Evolutionary conservation across 2,797 vertebrate genomes (phyloP), one percentile per base, ranked within the genome.

Genomic region (Carapus acus): DNA sequence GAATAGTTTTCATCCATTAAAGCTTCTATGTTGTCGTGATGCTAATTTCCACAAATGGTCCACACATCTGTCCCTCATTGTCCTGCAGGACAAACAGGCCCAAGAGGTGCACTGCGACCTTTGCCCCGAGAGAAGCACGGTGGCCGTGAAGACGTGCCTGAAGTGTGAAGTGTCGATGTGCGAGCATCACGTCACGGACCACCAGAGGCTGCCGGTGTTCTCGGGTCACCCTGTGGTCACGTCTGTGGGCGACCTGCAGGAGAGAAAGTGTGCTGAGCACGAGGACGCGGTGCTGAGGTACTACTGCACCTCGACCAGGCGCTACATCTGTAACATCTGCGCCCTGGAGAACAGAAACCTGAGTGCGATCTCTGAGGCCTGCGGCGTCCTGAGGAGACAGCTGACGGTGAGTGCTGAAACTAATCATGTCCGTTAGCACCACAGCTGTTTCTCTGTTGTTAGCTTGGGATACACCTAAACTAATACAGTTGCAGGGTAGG

Each of bases 101-200:
- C 54, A 54, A 40, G 23, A 2, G 2, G 80, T 83, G 22, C 58
- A 59, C 70, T 85, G 83, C 1, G 81, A 85, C 68, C 76, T 20
- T 49, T 85, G 83, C 52, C 48, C 18, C 0, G 67, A 57, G 2
- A 40, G 16, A 1, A 48, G 31, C 1, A 65, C 39, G 0, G 34
- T 27, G 38, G 81, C 83, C 1, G 4, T 55, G 7, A 82, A 75
- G 49, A 73, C 73, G 0, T 85, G 83, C 19, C 65, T 80, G 14
- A 83, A 79, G 55, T 87, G 85, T 14, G 79, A 85, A 56, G 73
- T 85, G 58, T 80, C 83, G 0, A 50, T 85, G 69, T 86, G 83
- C 47, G n/a, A 53, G 16, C 46, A 74, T 15, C 85, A 87, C 4
- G 4, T 81, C 2, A 58, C 40, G 43, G 43, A 58, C 27, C 84